A percentile compares a stretch with the other conserved stretches of the same genome.
These are phyloP conservation scores for Zosterops japonicus DNA, from an alignment of 2,113 vertebrate species.

Conservation along the genomic window DNA sequence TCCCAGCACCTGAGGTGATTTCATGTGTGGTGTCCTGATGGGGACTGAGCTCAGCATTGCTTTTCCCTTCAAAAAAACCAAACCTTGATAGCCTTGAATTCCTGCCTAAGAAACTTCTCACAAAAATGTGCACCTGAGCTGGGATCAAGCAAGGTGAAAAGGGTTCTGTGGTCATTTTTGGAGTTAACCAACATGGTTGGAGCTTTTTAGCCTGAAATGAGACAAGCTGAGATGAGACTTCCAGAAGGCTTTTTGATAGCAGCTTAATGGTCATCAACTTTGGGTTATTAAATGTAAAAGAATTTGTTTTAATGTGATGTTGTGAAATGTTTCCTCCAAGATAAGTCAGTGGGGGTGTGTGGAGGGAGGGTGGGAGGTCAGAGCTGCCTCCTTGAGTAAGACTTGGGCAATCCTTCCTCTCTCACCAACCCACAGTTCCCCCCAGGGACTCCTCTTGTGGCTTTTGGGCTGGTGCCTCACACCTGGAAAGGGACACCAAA, in stretches of 20 bases:
- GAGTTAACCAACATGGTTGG: neutral
- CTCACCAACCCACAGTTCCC: neutral
- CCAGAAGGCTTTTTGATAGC: neutral
- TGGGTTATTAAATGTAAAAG: neutral
- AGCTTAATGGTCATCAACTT: neutral
- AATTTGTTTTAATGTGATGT: neutral
- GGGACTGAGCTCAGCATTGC: neutral
- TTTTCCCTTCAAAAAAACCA: neutral
- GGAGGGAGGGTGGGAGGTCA: neutral
- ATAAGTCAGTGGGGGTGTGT: neutral
- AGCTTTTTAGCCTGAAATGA: neutral
- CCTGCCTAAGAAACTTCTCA: neutral
- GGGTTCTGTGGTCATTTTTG: neutral
- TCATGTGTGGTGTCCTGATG: neutral
- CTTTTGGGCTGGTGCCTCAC: neutral
- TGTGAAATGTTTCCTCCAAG: neutral
- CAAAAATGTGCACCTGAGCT: rapidly evolving
- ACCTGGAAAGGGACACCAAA: neutral
- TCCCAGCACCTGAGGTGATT: neutral
- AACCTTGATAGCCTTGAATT: neutral
- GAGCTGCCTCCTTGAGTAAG: neutral
- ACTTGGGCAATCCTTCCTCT: neutral
- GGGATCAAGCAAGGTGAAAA: neutral
- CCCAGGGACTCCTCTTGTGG: neutral
- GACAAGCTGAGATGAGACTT: neutral